Evolutionary conservation across 2,888 invertebrate species (phyloP).

Genomic region (Morinoia aosen): DNA sequence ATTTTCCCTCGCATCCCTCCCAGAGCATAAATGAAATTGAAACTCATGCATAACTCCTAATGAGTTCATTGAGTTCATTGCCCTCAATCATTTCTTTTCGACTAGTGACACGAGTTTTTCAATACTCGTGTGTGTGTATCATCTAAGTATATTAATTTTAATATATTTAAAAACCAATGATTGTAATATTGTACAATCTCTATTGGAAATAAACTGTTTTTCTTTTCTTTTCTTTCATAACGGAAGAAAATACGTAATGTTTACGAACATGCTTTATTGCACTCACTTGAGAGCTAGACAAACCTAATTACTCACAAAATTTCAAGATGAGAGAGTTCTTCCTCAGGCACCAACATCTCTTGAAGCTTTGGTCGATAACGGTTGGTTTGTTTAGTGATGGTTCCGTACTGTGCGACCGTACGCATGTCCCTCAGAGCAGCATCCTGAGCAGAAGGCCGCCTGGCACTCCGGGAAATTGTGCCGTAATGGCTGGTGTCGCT

Average conservation of each 20-base stretch:
- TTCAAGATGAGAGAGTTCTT: not conserved
- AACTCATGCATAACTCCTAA: too few relatives aligned
- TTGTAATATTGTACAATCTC: too few relatives aligned
- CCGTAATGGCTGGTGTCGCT: not conserved
- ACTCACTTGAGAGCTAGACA: not conserved
- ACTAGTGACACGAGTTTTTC: too few relatives aligned
- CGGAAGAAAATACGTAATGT: not conserved
- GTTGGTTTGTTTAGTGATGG: not conserved
- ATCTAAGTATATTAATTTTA: too few relatives aligned
- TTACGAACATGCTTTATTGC: not conserved
- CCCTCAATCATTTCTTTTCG: too few relatives aligned
- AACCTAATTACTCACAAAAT: not conserved
- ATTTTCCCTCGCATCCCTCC: too few relatives aligned
- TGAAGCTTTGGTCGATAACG: not conserved
- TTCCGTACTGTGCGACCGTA: not conserved
- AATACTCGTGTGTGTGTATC: too few relatives aligned
- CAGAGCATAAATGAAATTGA: too few relatives aligned
- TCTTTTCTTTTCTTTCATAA: too few relatives aligned
- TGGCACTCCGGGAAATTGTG: not conserved
- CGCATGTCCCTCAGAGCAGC: not conserved
- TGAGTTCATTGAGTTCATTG: too few relatives aligned
- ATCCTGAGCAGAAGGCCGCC: not conserved
- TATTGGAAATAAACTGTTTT: too few relatives aligned
- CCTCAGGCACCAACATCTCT: not conserved
- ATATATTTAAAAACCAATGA: too few relatives aligned